phyloP scores from a whole-genome alignment of 2,113 vertebrate species.

The Prunella himalayana region DNA sequence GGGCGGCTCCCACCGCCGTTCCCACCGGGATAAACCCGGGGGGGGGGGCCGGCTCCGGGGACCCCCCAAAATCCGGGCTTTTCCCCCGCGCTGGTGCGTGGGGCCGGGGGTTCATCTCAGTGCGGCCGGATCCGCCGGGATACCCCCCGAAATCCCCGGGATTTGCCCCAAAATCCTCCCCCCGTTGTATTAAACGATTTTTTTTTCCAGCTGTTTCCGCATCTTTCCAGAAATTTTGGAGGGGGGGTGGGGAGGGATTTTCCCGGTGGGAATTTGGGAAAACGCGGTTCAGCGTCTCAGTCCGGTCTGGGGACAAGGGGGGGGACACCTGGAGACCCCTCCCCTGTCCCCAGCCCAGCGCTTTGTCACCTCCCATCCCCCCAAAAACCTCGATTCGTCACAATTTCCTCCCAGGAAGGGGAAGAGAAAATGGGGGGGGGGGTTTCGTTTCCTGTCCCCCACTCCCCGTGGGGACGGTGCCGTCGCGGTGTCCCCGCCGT shows the following conservation, averaged over 20 bases:
- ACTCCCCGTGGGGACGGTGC: not conserved
- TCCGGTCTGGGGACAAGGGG: not conserved
- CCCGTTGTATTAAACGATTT: not conserved
- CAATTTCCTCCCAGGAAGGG: too few species aligned
- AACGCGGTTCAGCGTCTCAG: not conserved
- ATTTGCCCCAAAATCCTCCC: not conserved
- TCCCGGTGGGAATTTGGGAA: not conserved
- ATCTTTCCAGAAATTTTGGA: not conserved
- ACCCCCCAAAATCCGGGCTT: not conserved
- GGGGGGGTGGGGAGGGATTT: too few species aligned
- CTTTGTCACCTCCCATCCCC: not conserved
- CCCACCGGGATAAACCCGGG: not conserved
- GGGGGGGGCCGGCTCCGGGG: too few species aligned
- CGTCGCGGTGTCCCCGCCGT: not conserved
- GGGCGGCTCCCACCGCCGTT: not conserved
- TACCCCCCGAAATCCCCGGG: not conserved
- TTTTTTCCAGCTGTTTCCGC: not conserved
- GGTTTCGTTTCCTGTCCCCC: not conserved
- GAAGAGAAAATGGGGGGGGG: not conserved
- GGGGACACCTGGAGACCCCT: not conserved
- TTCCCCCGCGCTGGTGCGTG: not conserved
- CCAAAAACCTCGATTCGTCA: not conserved
- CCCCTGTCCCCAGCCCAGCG: not conserved
- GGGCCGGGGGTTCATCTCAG: not conserved
- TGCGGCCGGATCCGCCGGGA: not conserved